Evolutionary conservation across 2,113 vertebrate genomes (phyloP), one percentile per base, ranked within the genome.

Genomic region (Plectropomus leopardus): DNA sequence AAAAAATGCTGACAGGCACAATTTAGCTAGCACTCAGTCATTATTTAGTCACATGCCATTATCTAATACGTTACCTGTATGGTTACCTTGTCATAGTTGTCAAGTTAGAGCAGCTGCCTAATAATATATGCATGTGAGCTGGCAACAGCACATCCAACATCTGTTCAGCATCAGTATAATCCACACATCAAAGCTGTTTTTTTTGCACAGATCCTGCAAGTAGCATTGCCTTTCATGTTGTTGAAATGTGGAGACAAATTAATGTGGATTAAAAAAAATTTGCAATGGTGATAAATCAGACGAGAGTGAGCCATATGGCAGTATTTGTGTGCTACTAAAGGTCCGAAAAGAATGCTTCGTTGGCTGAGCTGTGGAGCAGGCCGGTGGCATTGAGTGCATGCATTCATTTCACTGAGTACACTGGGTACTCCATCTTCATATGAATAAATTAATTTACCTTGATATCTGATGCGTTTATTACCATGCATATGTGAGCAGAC

Each of bases 381-480:
- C 78, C 30, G 51, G 67, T 82, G 79, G 72, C 73, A 69, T 10
- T 42, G 65, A 71, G 66, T 69, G 82, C 77, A 63, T 55, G 87
- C 89, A 79, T 89, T 92, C 68, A 89, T 92, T 93, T 89, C 70
- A 79, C 58, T n/a, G 65, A 76, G 80, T 85, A 79, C 92, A 80
- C 73, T 86, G 67, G 67, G 58, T 77, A 82, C 90, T 93, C 84
- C 68, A 86, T 94, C 90, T 93, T 93, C 88, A 88, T 92, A 78
- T 92, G 87, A 95, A 94, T 92, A 92, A 81, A 94, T 93, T 90
- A 91, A 92, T 93, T 91, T 86, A 82, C 86, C 84, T 82, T 89
- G 86, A 92, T 92, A 90, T 93, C 72, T 76, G 85, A 91, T 86
- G 87, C 86, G 60, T 86, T 84, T 90, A 86, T 92, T 89, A 72